Percentiles rank a stretch among this genome's conserved stretches.
phyloP scores from a whole-genome alignment of 2,797 vertebrate genomes.

The Ataeniobius toweri region DNA sequence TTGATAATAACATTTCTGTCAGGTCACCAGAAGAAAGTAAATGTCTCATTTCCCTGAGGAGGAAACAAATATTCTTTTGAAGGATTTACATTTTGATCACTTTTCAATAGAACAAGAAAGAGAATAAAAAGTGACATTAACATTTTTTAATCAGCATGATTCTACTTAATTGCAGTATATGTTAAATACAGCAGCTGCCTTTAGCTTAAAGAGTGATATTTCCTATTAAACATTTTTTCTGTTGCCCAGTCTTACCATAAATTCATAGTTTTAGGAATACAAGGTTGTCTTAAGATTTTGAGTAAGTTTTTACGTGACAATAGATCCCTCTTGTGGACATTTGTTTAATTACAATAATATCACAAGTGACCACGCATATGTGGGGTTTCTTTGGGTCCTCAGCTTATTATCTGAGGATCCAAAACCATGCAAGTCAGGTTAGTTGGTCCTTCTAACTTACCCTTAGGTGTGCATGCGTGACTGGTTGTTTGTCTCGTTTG shows the following conservation, averaged over 20 bases:
- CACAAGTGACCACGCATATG: neutral
- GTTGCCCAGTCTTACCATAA: neutral
- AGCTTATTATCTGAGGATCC: neutral
- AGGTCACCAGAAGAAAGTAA: neutral
- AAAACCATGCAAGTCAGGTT: neutral
- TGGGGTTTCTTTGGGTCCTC: neutral
- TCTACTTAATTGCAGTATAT: neutral
- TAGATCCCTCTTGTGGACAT: constrained; percentile 55
- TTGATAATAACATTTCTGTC: neutral
- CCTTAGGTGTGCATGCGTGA: neutral
- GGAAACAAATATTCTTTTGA: neutral
- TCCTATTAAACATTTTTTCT: neutral
- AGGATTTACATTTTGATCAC: neutral
- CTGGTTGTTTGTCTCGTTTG: neutral
- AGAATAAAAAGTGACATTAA: neutral
- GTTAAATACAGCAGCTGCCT: neutral
- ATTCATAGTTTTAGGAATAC: neutral
- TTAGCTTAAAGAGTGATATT: neutral
- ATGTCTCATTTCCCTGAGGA: neutral
- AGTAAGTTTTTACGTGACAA: neutral
- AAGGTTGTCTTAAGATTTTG: neutral
- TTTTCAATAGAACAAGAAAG: neutral
- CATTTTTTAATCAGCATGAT: neutral
- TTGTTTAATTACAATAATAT: constrained; percentile 8
- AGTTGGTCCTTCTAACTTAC: neutral